A percentile compares a stretch with the other conserved stretches of the same genome.
Evolutionary conservation across 2,797 vertebrate species (phyloP).

Genomic region (Enteromius anoplus): DNA sequence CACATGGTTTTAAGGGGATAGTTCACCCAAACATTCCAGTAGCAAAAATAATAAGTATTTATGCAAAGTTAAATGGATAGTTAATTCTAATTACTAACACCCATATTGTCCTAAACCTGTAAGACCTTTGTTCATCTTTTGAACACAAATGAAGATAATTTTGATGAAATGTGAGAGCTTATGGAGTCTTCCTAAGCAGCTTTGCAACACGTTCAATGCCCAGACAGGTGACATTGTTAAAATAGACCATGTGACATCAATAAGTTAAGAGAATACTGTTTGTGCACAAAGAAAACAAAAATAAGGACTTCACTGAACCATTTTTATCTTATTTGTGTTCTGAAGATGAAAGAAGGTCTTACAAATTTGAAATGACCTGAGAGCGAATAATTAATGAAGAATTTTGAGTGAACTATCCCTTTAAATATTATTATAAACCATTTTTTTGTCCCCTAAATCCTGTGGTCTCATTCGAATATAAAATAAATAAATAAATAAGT

Average conservation of each 20-base stretch:
- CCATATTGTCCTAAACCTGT: not conserved
- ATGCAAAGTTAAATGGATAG: not conserved
- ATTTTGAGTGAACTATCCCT: not conserved
- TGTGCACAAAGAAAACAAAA: not conserved
- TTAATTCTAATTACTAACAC: not conserved
- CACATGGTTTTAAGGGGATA: not conserved
- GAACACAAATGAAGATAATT: not conserved
- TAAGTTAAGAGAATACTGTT: not conserved
- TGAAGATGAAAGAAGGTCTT: not conserved
- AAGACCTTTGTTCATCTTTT: not conserved
- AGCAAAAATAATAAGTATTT: not conserved
- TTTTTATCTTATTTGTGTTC: not conserved
- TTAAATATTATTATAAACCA: not conserved
- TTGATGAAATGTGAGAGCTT: not conserved
- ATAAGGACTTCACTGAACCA: not conserved
- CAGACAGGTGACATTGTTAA: not conserved
- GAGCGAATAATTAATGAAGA: not conserved
- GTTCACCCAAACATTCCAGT: not conserved
- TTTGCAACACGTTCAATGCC: not conserved
- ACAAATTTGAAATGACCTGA: not conserved
- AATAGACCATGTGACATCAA: not conserved
- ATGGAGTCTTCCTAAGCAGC: not conserved
- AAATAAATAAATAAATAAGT: not conserved
- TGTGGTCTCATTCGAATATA: not conserved
- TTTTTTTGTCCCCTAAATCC: not conserved